Evolutionary conservation across 2,888 invertebrate species (phyloP).

Genomic region (Nomada fabriciana): DNA sequence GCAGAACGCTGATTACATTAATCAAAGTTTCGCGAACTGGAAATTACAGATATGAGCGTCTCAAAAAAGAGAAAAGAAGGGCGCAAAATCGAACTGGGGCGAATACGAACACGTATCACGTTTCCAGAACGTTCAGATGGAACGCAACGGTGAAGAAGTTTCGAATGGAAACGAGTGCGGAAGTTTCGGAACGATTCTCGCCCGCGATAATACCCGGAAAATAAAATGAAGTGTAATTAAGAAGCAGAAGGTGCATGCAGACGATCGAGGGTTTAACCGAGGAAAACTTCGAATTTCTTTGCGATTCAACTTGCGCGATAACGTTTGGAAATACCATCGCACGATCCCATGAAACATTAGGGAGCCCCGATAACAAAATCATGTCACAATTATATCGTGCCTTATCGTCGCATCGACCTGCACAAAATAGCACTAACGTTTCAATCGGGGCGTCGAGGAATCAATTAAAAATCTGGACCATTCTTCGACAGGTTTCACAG

Average conservation of each 20-base stretch:
- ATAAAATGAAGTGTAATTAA: neutral
- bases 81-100: too few species aligned
- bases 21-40: too few species aligned
- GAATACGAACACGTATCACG: too few species aligned
- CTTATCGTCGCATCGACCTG: neutral
- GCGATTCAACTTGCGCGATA: neutral
- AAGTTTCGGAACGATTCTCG: conserved; percentile 16
- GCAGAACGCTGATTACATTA: too few species aligned
- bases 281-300: neutral
- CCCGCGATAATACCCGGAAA: conserved; percentile 7
- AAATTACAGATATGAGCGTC: too few species aligned
- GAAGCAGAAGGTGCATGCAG: neutral
- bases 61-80: too few species aligned
- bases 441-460: neutral
- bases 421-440: neutral
- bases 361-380: neutral
- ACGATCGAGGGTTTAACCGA: too few species aligned
- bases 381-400: too few species aligned
- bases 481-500: neutral
- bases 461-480: neutral
- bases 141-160: neutral
- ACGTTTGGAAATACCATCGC: too few species aligned
- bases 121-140: neutral
- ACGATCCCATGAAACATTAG: too few species aligned
- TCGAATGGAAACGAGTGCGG: neutral